Evolutionary conservation across 1,140 invertebrate species (phyloP), one percentile per base, ranked within the genome.

Genomic region (Heliconius hewitsoni): DNA sequence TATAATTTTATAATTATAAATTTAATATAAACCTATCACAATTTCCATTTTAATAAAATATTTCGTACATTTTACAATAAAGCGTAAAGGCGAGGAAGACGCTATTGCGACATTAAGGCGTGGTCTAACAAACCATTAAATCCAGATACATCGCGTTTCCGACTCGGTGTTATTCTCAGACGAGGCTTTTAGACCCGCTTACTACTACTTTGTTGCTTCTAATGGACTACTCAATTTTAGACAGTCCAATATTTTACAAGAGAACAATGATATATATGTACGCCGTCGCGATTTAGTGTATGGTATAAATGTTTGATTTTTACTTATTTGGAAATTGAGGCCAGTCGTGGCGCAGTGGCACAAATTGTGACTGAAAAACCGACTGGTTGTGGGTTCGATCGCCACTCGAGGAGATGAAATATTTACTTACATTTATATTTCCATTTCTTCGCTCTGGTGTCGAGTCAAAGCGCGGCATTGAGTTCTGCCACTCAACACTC

Each of bases 161-260:
- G 80, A 79, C 75, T 80, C 76, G 46, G 60, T 74, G 78, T 30
- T 79, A 71, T 81, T 81, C 76, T 72, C 78, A 84, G 76, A 79
- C 83, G 76, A 80, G 76, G 83, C 80, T 82, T 84, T 84, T 84
- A 84, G 76, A 73, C 55, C 55, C 66, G 42, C 42, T 46, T 11
- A 6, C 77, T 23, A 55, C 71, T 78, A 76, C 77, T 80, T 70
- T 74, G 81, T 77, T 84, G 76, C 71, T 77, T 50, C 78, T 84
- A 84, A 84, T 84, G 83, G 83, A 82, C 11, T 13, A 66, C 79
- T 82, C 78, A 76, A 77, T 82, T 76, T 80, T 77, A 57, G 76
- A 72, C 76, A 78, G 39, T 11, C 30, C 71, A 80, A 76, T 80
- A 70, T 80, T 70, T 77, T 52, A 52, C 74, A 4, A 30, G 27